phyloP scores from a whole-genome alignment of 2,797 vertebrate genomes.

The Graptemys geographica region DNA sequence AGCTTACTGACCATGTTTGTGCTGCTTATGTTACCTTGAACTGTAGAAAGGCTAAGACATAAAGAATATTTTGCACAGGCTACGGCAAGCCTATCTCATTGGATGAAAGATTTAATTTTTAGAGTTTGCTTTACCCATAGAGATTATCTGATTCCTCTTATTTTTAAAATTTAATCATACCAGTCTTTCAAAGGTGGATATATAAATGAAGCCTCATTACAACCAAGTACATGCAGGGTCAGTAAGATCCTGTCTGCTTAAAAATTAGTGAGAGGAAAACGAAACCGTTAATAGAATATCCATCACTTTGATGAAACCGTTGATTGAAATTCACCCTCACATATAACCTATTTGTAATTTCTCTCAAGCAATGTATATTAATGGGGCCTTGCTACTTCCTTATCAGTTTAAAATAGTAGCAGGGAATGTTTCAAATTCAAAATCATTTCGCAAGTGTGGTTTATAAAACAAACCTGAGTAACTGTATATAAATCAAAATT shows the following conservation, averaged over 20 bases:
- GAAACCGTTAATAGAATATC: conserved; percentile 53
- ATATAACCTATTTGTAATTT: conserved; percentile 41
- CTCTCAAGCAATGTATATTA: conserved; percentile 41
- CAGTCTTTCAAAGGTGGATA: conserved; percentile 24
- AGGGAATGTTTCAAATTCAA: conserved; percentile 24
- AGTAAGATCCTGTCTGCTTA: conserved; percentile 42
- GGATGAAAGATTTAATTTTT: not conserved
- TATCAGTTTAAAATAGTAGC: conserved; percentile 12
- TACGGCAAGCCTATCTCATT: not conserved
- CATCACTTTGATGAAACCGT: conserved; percentile 71
- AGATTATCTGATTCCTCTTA: conserved; percentile 10
- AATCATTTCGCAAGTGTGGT: not conserved
- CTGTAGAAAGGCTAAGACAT: not conserved
- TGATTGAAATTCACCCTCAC: conserved; percentile 75
- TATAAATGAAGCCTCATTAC: conserved; percentile 61
- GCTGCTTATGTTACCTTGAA: not conserved
- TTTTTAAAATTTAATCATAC: conserved; percentile 53
- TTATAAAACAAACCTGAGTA: not conserved
- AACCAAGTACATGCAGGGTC: conserved; percentile 32
- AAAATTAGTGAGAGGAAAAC: conserved; percentile 66
- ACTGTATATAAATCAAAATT: not conserved
- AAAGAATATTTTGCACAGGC: not conserved
- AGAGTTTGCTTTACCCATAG: not conserved
- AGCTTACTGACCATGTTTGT: not conserved
- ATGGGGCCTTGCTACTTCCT: conserved; percentile 45